A percentile compares a stretch with the other conserved stretches of the same genome.
phyloP scores from a whole-genome alignment of 2,888 invertebrate species.

The Meganola albula region DNA sequence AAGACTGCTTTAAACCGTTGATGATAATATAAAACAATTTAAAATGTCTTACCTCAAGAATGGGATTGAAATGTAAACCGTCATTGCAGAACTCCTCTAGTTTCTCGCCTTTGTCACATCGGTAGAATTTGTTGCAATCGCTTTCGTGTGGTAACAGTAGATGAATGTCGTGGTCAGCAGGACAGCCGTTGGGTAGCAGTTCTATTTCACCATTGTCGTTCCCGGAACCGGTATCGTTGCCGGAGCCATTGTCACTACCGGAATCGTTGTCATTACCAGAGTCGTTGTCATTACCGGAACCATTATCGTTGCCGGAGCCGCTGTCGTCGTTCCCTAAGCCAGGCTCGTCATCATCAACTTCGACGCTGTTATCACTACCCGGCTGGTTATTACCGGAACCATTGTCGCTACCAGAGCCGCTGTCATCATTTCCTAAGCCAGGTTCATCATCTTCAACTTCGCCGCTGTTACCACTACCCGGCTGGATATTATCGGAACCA shows the following conservation, averaged over 20 bases:
- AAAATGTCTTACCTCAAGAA: conserved; percentile 11
- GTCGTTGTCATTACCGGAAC: neutral
- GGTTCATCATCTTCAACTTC: neutral
- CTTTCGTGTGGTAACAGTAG: conserved; percentile 18
- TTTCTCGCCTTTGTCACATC: conserved; percentile 13
- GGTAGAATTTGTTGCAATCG: conserved; percentile 16
- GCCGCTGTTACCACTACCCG: neutral
- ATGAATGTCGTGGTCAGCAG: conserved; percentile 12
- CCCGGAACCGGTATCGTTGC: too few species aligned
- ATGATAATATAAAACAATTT: too few species aligned
- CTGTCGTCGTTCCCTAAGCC: neutral
- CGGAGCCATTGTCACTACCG: neutral
- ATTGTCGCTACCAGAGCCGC: neutral
- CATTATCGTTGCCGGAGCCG: neutral
- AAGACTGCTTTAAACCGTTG: too few species aligned
- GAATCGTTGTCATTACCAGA: neutral
- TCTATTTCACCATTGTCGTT: too few species aligned
- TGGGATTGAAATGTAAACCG: conserved; percentile 13
- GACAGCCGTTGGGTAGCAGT: conserved; percentile 19
- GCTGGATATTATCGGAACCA: too few species aligned
- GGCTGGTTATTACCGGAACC: neutral
- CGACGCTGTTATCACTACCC: too few species aligned
- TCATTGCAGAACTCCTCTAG: conserved; percentile 8
- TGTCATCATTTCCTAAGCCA: neutral
- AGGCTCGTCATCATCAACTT: neutral